Evolutionary conservation across 2,113 vertebrate species (phyloP).

Genomic region (Psittacula cyanocephala): DNA sequence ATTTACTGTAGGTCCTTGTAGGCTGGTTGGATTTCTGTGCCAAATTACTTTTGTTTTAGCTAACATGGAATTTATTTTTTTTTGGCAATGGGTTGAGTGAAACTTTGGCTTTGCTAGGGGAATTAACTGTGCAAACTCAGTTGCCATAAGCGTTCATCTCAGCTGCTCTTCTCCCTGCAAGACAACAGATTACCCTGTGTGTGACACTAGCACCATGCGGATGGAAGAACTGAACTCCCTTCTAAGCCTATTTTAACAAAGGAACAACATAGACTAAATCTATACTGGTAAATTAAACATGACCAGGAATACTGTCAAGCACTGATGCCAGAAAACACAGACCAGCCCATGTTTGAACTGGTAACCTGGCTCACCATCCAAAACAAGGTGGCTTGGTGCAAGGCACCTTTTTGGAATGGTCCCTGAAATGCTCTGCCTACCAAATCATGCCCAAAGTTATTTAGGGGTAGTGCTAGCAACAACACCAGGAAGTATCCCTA

Average conservation of each 20-base stretch:
- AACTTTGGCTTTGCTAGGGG: background rate
- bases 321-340: background rate
- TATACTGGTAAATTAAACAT: background rate
- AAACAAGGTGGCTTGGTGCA: background rate
- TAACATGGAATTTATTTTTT: background rate
- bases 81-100: background rate
- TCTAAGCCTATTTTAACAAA: background rate
- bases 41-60: background rate
- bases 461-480: background rate
- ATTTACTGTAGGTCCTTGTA: background rate
- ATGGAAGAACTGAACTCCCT: background rate
- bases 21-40: background rate
- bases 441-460: background rate
- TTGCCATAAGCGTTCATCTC: background rate
- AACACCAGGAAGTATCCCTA: background rate
- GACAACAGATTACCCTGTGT: fast-evolving
- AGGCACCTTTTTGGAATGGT: background rate
- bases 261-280: background rate
- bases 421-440: background rate
- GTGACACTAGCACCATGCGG: background rate
- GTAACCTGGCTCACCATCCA: background rate
- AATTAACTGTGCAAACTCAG: background rate
- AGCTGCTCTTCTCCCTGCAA: background rate
- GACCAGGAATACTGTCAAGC: background rate
- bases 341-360: background rate